A percentile compares a stretch with the other conserved stretches of the same genome.
phyloP scores from a whole-genome alignment of 2,888 invertebrate species.

The Brachycybe producta region DNA sequence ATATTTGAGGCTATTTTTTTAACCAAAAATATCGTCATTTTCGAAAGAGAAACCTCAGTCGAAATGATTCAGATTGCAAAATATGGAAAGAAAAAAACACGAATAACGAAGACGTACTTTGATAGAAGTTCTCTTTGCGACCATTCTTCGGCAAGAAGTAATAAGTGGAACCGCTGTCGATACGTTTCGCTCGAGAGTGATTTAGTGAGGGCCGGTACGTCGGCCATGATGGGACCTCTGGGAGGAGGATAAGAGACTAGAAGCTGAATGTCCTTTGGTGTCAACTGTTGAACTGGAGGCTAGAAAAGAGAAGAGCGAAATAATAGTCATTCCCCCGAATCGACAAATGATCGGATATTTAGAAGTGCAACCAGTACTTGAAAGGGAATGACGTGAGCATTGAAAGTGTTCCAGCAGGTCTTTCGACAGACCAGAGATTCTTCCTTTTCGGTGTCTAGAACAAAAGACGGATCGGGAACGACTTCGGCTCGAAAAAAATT shows the following conservation, averaged over 20 bases:
- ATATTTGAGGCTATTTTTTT: no score
- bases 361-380: slow-evolving; percentile 18
- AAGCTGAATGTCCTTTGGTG: slow-evolving; percentile 43
- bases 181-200: slow-evolving; percentile 38
- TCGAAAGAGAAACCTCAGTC: no score
- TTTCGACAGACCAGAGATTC: slow-evolving; percentile 27
- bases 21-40: no score
- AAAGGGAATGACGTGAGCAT: slow-evolving; percentile 40
- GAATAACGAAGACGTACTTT: slow-evolving; percentile 25
- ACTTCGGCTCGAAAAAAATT: slow-evolving; percentile 55
- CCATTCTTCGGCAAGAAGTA: slow-evolving; percentile 63
- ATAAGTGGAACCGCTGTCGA: slow-evolving; percentile 50
- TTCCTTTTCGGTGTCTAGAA: slow-evolving; percentile 20
- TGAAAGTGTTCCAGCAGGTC: slow-evolving; percentile 47
- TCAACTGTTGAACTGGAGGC: slow-evolving; percentile 33
- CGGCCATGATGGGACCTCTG: slow-evolving; percentile 54
- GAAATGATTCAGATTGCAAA: no score
- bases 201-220: slow-evolving; percentile 41
- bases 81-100: no score
- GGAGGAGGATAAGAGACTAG: slow-evolving; percentile 52
- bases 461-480: slow-evolving; percentile 49
- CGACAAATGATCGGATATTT: background rate
- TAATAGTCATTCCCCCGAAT: background rate
- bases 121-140: slow-evolving; percentile 53
- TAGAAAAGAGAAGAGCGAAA: slow-evolving; percentile 39